Conservation (phyloP, 2,888 invertebrate genomes). For the Phasia obesa region DNA sequence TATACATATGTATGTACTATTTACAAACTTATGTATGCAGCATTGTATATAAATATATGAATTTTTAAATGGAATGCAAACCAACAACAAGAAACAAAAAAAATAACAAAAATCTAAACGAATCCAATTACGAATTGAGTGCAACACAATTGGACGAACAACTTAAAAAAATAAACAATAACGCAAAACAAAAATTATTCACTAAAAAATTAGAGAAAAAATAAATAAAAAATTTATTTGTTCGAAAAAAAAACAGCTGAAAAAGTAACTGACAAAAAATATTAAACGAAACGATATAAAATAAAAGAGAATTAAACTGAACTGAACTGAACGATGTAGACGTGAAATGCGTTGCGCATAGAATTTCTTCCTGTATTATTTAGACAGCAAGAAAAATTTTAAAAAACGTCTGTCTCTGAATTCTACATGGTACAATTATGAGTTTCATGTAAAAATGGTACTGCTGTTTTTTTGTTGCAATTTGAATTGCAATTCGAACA, state of each 20-base stretch:
- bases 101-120: slow-evolving; percentile 54
- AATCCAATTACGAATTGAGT: slow-evolving; percentile 69
- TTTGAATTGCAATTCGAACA: slow-evolving; percentile 64
- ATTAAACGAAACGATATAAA: not conserved
- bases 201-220: slow-evolving; percentile 45
- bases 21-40: no score
- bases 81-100: not conserved
- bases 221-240: slow-evolving; percentile 42
- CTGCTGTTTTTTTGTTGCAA: slow-evolving; percentile 41
- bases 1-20: no score
- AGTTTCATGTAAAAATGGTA: slow-evolving; percentile 21
- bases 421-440: slow-evolving; percentile 46
- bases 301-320: not conserved
- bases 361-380: slow-evolving; percentile 68
- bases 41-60: slow-evolving; percentile 33
- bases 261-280: slow-evolving; percentile 52
- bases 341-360: slow-evolving; percentile 60
- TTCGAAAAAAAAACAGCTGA: slow-evolving; percentile 39
- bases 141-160: slow-evolving; percentile 59
- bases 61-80: slow-evolving; percentile 58
- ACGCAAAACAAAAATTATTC: slow-evolving; percentile 15
- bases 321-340: slow-evolving; percentile 19
- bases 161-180: slow-evolving; percentile 46
- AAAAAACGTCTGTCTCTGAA: slow-evolving; percentile 1
- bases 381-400: slow-evolving; percentile 16